These are phyloP conservation scores for Aethes cnicana DNA, from an alignment of 2,888 invertebrate genomes.

Conservation along the genomic window DNA sequence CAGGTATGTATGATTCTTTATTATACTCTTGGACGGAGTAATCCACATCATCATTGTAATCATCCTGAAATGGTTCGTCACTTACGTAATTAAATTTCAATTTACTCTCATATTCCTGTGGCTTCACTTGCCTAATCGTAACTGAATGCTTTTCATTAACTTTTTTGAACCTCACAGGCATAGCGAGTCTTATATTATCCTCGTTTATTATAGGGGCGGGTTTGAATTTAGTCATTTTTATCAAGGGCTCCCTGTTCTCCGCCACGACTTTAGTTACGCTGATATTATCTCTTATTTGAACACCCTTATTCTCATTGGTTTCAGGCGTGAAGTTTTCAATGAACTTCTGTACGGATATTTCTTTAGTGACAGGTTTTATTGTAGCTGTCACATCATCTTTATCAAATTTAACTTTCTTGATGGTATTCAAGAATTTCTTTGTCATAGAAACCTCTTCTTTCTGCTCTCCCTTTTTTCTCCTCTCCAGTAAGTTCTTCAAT, in stretches of 20 bases:
- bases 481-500: slow-evolving; percentile 57
- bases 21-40: slow-evolving; percentile 33
- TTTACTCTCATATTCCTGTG: slow-evolving; percentile 10
- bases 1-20: slow-evolving; percentile 53
- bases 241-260: slow-evolving; percentile 36
- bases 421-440: slow-evolving; percentile 48
- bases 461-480: slow-evolving; percentile 43
- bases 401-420: slow-evolving; percentile 48
- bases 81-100: slow-evolving; percentile 21
- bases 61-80: slow-evolving; percentile 2
- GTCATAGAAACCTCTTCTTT: slow-evolving; percentile 33
- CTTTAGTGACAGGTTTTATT: slow-evolving; percentile 42
- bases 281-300: slow-evolving; percentile 34
- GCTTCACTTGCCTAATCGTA: slow-evolving; percentile 45
- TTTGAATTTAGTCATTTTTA: slow-evolving; percentile 56
- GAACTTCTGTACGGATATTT: slow-evolving; percentile 62
- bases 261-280: slow-evolving; percentile 41
- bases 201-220: slow-evolving; percentile 14
- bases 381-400: slow-evolving; percentile 38
- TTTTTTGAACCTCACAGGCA: slow-evolving; percentile 56
- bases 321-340: slow-evolving; percentile 68
- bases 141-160: slow-evolving; percentile 40
- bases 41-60: slow-evolving; percentile 22
- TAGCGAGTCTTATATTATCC: slow-evolving; percentile 39
- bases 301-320: slow-evolving; percentile 33